Base-by-base conservation (phyloP, 2,888 invertebrate genomes). In the Chouioia cunea region DNA sequence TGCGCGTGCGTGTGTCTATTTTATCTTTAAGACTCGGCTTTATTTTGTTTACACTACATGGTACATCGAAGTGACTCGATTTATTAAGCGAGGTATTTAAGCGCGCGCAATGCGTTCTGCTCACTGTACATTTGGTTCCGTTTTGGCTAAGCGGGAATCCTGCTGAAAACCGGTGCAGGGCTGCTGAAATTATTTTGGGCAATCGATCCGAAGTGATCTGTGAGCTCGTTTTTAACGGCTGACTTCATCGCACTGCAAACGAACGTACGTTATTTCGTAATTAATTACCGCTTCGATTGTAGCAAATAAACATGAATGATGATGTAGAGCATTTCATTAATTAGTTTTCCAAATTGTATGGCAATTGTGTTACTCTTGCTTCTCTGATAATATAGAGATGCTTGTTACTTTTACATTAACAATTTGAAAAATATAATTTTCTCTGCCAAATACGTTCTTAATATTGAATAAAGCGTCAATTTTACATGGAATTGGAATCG, bases 21-120 rank as follows among this genome's bases (percentile, higher is more conserved):
- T 46, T 18, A 18, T 15, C 36, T 36, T n/a, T n/a, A n/a, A 16
- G n/a, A 4, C 56, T 36, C 18, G n/a, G 52, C 66, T 66, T 71
- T 53, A 62, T 65, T 66, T 63, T 67, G 53, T 71, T 58, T 53
- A 58, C n/a, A n/a, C 57, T 68, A 52, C 12, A 65, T 65, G 64
- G 59, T 18, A 2, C 54, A 36, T 10, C n/a, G 36, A 70, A 46
- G 63, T 56, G 67, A 59, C 54, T 69, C 58, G 73, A 69, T 70
- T 73, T 73, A 73, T 73, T 63, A 44, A 56, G 48, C 56, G 68
- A 65, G 58, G 63, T 69, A 72, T 63, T 66, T 69, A 73, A 69
- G 65, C 52, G 47, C 65, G 36, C 16, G 22, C 53, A 53, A 22
- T 50, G 59, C 46, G 2, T n/a, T 56, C 20, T 22, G 22, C 20